Evolutionary conservation across 2,888 invertebrate species (phyloP).

Genomic region (Cecidostiba fungosa): DNA sequence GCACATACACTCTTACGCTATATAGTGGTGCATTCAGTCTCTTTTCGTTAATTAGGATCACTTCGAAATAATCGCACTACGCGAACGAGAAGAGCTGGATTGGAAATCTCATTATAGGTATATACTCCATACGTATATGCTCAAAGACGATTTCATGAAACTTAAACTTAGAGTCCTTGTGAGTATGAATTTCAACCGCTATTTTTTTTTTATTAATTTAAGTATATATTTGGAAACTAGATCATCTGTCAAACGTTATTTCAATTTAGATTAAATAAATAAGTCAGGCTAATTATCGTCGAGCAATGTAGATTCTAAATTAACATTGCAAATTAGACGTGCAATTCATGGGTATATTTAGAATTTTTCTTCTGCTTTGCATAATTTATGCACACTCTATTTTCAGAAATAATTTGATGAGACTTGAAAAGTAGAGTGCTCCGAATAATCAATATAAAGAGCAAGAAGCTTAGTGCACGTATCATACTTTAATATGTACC

Average conservation of each 20-base stretch:
- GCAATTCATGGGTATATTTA: background rate
- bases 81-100: too few relatives aligned
- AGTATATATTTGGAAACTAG: background rate
- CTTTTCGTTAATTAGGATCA: constrained; percentile 25
- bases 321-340: background rate
- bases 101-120: background rate
- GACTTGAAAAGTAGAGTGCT: background rate
- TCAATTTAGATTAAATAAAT: background rate
- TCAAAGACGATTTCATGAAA: background rate
- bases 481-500: background rate
- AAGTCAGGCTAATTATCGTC: background rate
- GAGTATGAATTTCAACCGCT: background rate
- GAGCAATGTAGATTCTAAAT: background rate
- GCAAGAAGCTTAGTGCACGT: background rate
- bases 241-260: background rate
- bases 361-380: background rate
- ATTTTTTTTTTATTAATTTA: background rate
- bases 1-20: background rate
- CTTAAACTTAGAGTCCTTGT: background rate
- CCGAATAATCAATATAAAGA: background rate
- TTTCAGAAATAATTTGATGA: background rate
- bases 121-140: background rate
- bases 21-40: constrained; percentile 1
- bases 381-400: background rate
- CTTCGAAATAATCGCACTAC: background rate